Evolutionary conservation across 2,113 vertebrate genomes (phyloP), one percentile per base, ranked within the genome.

Genomic region (Crotalus horridus): DNA sequence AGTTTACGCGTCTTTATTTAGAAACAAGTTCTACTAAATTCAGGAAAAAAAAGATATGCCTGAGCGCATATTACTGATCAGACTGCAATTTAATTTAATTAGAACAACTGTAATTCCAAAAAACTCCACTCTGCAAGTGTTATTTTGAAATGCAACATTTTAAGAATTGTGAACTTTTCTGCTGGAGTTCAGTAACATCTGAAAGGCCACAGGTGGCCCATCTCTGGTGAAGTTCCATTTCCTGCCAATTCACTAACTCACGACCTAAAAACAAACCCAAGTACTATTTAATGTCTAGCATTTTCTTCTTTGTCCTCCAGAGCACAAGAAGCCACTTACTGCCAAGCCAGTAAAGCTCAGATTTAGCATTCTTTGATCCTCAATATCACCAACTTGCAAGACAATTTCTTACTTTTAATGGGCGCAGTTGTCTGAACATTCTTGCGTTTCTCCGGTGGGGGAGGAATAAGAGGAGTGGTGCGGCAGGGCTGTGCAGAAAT

Each of bases 371-470:
- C 33, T 54, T 54, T 29, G 6, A 87, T 87, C 21, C 20, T 33
- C 43, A 59, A 15, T 8, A 58, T 29, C n/a, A 61, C 21, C 85
- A 23, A 87, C 48, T 9, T 26, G 58, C 1, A 6, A 24, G 33
- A 90, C 15, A 24, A 88, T 58, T 88, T 95, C 97, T 98, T 97
- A 98, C 98, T 98, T 88, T 97, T 98, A 88, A 95, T 33, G 0
- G 96, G 92, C 53, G 95, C 95, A 90, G 97, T 92, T 90, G 96
- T 96, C 93, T 96, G 98, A 24, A 0, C 81, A 53, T 96, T 98
- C 94, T 97, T 97, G 93, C 97, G 98, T 87, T 99, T 99, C 97
- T 99, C 99, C 0, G 98, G 99, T 8, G 98, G 98, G 0, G 99
- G 99, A 0, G 99, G 99, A 1, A 98, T 98, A 93, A 98, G 20